Base-by-base conservation (phyloP, 2,888 invertebrate species). In the Apamea sordens region DNA sequence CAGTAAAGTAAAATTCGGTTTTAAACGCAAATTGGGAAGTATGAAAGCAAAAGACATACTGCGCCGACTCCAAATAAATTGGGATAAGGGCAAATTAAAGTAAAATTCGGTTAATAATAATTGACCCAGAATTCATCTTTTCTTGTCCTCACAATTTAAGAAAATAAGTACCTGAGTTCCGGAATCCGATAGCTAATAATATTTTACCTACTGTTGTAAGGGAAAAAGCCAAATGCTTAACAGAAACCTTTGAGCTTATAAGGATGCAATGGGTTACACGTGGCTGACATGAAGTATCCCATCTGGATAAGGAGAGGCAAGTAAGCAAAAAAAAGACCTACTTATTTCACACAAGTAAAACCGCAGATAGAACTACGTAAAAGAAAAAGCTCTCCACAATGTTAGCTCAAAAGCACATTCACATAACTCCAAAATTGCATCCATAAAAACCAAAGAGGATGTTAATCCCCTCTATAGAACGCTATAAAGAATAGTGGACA, bases 211-310 rank as follows among this genome's bases (percentile, higher is more conserved):
- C 72, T 8, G n/a, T 84, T 50, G 32, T 69, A 1, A 71, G 44
- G 21, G 78, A 68, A 5, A 65, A 78, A 36, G 21, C 10, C 0
- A 71, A 74, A 77, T 90, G 90, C 50, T 69, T 72, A 13, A 67
- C 83, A 0, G 75, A 84, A 28, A 77, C 75, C 11, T 84, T 86
- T 18, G 84, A 86, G 75, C 36, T 84, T 24, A 74, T 90, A n/a
- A 71, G 77, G 8, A 83, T n/a, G n/a, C n/a, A n/a, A n/a, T 90
- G 0, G 88, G 90, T 3, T 90, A 82, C 15, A 70, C 2, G 59
- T 80, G 0, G n/a, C 73, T 10, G 70, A 28, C 53, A 59, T 59
- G 11, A 59, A n/a, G n/a, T 71, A 21, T 24, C 8, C n/a, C 10
- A 59, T 28, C 18, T 24, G 21, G n/a, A 41, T 61, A 24, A 24